Evolutionary conservation across 2,888 invertebrate species (phyloP).

Genomic region (Lepetodrilus schrolli): DNA sequence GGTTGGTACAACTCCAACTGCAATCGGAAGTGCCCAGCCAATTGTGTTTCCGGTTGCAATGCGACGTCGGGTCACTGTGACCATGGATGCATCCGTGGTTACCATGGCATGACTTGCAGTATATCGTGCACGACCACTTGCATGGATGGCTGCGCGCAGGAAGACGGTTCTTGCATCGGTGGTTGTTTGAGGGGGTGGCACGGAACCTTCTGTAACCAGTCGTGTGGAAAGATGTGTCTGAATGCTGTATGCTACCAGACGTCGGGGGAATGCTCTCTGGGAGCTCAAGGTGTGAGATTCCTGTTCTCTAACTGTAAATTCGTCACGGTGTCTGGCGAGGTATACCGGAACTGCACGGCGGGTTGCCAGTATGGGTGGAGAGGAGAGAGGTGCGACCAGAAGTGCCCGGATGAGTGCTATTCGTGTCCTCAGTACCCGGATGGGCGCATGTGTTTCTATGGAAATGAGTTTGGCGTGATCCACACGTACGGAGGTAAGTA

Average conservation of each 20-base stretch:
- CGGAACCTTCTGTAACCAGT: background rate
- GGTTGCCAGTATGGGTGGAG: background rate
- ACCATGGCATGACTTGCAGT: background rate
- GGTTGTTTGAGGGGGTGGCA: background rate
- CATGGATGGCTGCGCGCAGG: background rate
- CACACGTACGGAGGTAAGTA: background rate
- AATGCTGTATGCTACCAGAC: background rate
- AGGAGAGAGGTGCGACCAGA: slow-evolving; percentile 2
- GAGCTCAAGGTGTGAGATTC: background rate
- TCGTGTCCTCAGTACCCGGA: background rate
- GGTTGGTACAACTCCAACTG: background rate
- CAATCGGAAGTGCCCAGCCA: background rate
- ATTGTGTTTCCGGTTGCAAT: background rate
- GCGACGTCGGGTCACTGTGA: background rate
- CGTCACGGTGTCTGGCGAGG: background rate
- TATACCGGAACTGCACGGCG: background rate
- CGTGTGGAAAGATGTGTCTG: background rate
- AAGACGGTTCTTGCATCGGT: background rate
- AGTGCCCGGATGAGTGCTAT: background rate
- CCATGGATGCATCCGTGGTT: background rate
- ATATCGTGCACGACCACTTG: slow-evolving; percentile 4
- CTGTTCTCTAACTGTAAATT: background rate
- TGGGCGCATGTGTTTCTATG: background rate
- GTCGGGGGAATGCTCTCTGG: background rate
- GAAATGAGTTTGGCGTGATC: background rate